Base-by-base conservation (phyloP, 30 jellyfish, hydroid and myxozoan species). In the Rhopilema esculentum region DNA sequence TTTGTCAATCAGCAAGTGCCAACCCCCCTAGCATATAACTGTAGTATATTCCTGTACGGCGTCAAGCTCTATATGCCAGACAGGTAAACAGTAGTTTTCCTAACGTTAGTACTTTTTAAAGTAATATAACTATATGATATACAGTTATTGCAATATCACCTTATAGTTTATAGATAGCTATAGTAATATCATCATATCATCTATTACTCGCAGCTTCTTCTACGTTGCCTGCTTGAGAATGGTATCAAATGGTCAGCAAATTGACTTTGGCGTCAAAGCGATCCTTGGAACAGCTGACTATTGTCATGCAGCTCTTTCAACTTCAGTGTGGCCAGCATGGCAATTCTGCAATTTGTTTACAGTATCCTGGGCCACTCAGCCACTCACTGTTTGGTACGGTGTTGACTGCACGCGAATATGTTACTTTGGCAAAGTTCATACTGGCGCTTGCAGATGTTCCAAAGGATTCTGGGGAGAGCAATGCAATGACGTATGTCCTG, bases 391-490 rank as follows among this genome's bases (percentile, higher is more conserved):
- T 1, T 76, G 90, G 90, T 77, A 33, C 29, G 90, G 90, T 1
- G 50, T 76, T 24, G 90, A 86, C 74, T 76, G 90, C 29, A 17
- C 20, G 23, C 25, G 66, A 1, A 61, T 82, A 27, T 76, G 96
- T 70, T 77, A 21, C 66, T 87, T 87, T 62, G 96, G 90, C 16
- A 67, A 71, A 30, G 72, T 16, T 32, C 21, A 32, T 7, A 69
- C 62, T 66, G 51, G 71, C 57, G 52, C 31, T 1, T 86, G 94
- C 76, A 75, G 67, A 22, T 86, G 94, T 24, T 16, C 57, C 64
- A 76, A 30, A 64, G 89, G 94, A 40, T 75, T n/a, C 29, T 86
- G 94, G 94, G 94, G 94, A 19, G 65, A 33, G 18, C 82, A 65
- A 49, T 86, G 94, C 76, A 65, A 49, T 0, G 19, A 50, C 24